Evolutionary conservation across 2,888 invertebrate species (phyloP), one percentile per base, ranked within the genome.

Genomic region (Desoria tigrina): DNA sequence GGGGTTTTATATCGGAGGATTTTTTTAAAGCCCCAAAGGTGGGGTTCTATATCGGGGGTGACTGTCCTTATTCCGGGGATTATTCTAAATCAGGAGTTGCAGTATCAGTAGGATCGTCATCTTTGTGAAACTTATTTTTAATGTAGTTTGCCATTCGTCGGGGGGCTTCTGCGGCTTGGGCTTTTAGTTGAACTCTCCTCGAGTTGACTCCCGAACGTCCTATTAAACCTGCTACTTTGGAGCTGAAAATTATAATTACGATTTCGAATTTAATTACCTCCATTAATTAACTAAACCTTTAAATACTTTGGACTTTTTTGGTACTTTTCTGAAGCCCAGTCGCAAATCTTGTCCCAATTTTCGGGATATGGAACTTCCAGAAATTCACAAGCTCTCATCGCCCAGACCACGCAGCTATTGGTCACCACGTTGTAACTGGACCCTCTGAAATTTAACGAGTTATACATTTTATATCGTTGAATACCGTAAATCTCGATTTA

Each of bases 331-430:
- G 63, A 59, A n/a, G 73, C 72, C 73, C 72, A 75, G 26, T 65
- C 55, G 39, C 66, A 59, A 27, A 74, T 54, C 68, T 70, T 71
- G 26, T 71, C 70, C 73, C 73, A 75, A 50, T 75, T 74, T 6
- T 65, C 61, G 3, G 75, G 75, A 60, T 69, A 58, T 11, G 65
- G 64, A 1, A 74, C 72, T 42, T 60, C 66, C 7, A 75, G 39
- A 49, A 69, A 75, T 24, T 53, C 45, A 50, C 68, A 67, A 1
- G 75, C 75, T 24, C 50, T 60, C 32, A 61, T 61, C 0, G 64
- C 75, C 72, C 72, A 75, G 18, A 60, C 65, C 2, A 75, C 68
- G 61, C 75, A 75, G 42, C 72, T 74, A 21, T 54, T 68, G n/a
- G 53, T 63, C 0, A 72, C 71, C 1, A 75, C 69, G 32, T 75